Evolutionary conservation across 1,140 invertebrate species (phyloP), one percentile per base, ranked within the genome.

Genomic region (Heliconius eleuchia): DNA sequence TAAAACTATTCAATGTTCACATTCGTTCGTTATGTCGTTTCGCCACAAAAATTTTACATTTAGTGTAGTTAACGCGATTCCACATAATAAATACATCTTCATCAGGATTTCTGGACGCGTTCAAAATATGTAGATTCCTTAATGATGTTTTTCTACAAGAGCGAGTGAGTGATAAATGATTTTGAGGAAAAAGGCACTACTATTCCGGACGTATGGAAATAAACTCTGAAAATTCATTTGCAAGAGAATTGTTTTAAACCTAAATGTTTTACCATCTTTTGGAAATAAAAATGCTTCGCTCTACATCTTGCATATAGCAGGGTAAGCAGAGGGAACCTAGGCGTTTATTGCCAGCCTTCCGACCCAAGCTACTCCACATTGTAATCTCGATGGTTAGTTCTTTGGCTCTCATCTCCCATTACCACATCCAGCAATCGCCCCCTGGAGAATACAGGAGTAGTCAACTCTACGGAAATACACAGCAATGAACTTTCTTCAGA

Each of bases 81-180:
- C 55, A n/a, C 55, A n/a, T 57, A 23, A 57, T 23, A 57, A 52
- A 57, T 57, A 79, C 34, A 73, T 71, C 73, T 74, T 79, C 60
- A 79, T 75, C 57, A 27, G 50, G 57, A 74, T 46, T 78, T 52
- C 72, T 18, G 73, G 52, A 71, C 27, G 66, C 39, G 73, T 74
- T 30, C 18, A 55, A 66, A 75, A 55, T 79, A 79, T 79, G 78
- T 75, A 79, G 73, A 76, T 79, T 79, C 46, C 73, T 75, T 79
- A 79, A 79, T 73, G 73, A 79, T 79, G 78, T 79, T 79, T 79
- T 79, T 79, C 73, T 66, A 79, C 78, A 5, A 75, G 60, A 75
- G 23, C 75, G 75, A 27, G 46, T 79, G 78, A 79, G 46, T 79
- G 78, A 79, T 75, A 75, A 79, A 79, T 79, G 39, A 72, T 75